Evolutionary conservation across 2,888 invertebrate species (phyloP), one percentile per base, ranked within the genome.

Genomic region (Clanis bilineata): DNA sequence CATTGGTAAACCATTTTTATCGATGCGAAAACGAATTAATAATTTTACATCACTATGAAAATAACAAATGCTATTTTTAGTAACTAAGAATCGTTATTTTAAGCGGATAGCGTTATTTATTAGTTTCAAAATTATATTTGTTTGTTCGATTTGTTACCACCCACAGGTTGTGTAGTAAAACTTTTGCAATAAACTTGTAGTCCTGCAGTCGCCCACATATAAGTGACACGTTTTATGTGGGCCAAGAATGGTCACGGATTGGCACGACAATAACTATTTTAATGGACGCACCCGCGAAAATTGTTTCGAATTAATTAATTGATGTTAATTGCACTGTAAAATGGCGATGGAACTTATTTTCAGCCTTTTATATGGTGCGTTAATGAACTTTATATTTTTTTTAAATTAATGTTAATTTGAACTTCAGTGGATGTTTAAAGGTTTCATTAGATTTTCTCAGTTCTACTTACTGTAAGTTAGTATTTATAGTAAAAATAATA

Each of bases 181-280:
- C 67, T 74, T 72, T 68, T 65, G 73, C 71, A 71, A 73, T 71
- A 67, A 67, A 68, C 66, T 62, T 60, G 62, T 58, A 56, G 56
- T 65, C 60, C 60, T 62, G 32, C 25, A 3, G 62, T 63, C 68
- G 38, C 64, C 64, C 62, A 64, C 62, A 41, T 59, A 18, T 65
- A 58, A 60, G 64, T 63, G 64, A 64, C 66, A 67, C 67, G 55
- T 66, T 68, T 60, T 57, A 65, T 65, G 68, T 66, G 65, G 66
- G 63, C 62, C 61, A 62, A 64, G 64, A 65, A 68, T 65, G 64
- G 60, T 60, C 44, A 45, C 51, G 58, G 65, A 63, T 63, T 64
- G 64, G 59, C 62, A 64, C 64, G 56, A 51, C 64, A 62, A 66
- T 67, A 57, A 41, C 18, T 6, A 41, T 41, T 41, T 62, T 67